Evolutionary conservation across 2,888 invertebrate genomes (phyloP).

Genomic region (Biston betularia): DNA sequence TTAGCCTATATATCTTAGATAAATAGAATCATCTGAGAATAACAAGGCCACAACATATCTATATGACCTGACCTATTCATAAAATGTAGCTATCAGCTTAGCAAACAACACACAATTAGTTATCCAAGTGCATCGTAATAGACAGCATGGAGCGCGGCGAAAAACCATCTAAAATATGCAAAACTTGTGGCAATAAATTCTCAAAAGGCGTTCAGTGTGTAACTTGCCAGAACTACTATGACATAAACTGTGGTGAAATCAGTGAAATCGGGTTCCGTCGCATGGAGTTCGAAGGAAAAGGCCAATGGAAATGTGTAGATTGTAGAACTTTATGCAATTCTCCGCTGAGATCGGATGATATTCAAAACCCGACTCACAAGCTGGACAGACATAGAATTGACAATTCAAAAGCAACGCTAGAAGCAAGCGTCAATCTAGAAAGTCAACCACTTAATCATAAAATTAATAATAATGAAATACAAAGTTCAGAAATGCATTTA

Average conservation of each 20-base stretch:
- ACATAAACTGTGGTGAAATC: constrained; percentile 26
- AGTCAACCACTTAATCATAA: background rate
- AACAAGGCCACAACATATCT: background rate
- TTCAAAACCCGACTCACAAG: background rate
- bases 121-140: background rate
- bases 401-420: too few relatives aligned
- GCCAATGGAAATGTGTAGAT: constrained; percentile 12
- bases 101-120: background rate
- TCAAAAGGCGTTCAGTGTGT: constrained; percentile 21
- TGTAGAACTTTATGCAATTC: constrained; percentile 5
- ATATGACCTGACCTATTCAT: constrained; percentile 6
- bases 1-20: background rate
- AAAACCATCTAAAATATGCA: constrained; percentile 1
- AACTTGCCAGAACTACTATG: constrained; percentile 9
- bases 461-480: background rate
- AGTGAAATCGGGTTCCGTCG: constrained; percentile 21
- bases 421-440: background rate
- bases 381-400: background rate
- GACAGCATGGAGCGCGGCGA: background rate
- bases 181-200: constrained; percentile 2
- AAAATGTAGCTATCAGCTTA: background rate
- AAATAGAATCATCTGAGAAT: background rate
- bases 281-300: constrained; percentile 16
- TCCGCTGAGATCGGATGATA: background rate
- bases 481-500: background rate